Percentiles rank a stretch among this genome's conserved stretches.
Evolutionary conservation across 2,797 vertebrate species (phyloP).

Genomic region (Hemitrygon akajei): DNA sequence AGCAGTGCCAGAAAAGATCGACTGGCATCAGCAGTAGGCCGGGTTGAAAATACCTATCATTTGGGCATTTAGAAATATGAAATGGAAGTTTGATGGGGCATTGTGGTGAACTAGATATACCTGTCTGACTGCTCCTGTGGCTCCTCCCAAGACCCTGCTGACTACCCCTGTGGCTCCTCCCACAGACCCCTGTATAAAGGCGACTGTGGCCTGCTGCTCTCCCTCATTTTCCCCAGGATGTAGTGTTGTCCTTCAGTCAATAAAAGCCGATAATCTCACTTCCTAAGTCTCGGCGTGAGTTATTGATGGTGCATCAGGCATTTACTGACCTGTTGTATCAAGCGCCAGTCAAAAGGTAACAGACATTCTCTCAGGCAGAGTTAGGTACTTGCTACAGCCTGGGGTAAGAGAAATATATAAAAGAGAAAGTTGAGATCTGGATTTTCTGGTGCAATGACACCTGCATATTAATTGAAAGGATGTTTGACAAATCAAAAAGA

Average conservation of each 20-base stretch:
- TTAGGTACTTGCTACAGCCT: conserved; percentile 61
- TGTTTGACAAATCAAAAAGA: conserved; percentile 96
- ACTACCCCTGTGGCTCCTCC: too few relatives aligned
- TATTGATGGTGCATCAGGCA: too few relatives aligned
- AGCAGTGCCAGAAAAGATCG: neutral
- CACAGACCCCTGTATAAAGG: too few relatives aligned
- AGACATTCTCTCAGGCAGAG: conserved; percentile 53
- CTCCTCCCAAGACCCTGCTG: too few relatives aligned
- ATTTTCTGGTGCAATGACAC: conserved; percentile 88
- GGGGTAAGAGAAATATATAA: conserved; percentile 82
- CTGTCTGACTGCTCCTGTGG: too few relatives aligned
- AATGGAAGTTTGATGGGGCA: neutral
- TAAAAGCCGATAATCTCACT: too few relatives aligned
- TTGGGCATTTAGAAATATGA: neutral
- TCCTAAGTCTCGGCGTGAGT: too few relatives aligned
- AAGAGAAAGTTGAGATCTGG: conserved; percentile 74
- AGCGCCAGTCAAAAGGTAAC: conserved; percentile 47
- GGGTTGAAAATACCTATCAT: conserved; percentile 1
- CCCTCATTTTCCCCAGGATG: too few relatives aligned
- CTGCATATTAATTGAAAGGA: conserved; percentile 98
- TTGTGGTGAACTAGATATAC: too few relatives aligned
- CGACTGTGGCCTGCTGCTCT: too few relatives aligned
- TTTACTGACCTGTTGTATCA: conserved; percentile 48
- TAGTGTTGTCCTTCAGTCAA: too few relatives aligned
- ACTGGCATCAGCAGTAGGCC: neutral